Evolutionary conservation across 2,797 vertebrate species (phyloP).

Genomic region (Anolis apletophallus): DNA sequence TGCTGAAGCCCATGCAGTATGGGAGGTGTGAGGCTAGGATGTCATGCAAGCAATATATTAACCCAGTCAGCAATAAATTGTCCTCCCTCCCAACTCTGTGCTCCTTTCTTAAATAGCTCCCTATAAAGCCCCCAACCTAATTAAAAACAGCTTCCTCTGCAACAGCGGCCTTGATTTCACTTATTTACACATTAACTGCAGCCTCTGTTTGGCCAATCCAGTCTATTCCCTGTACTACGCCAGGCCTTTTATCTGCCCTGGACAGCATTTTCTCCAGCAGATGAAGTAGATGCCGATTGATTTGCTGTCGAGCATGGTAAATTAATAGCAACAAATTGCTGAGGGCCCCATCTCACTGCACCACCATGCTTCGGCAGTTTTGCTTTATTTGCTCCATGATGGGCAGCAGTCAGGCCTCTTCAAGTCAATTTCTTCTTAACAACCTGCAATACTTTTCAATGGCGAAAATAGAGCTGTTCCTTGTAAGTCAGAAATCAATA

Average conservation of each 20-base stretch:
- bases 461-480: slow-evolving; percentile 90
- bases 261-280: slow-evolving; percentile 87
- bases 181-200: slow-evolving; percentile 88
- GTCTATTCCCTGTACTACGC: slow-evolving; percentile 78
- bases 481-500: slow-evolving; percentile 98
- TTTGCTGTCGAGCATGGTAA: slow-evolving; percentile 89
- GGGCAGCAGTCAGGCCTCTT: slow-evolving; percentile 88
- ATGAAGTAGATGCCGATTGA: slow-evolving; percentile 88
- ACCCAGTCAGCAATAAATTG: slow-evolving; percentile 74
- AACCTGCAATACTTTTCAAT: slow-evolving; percentile 89
- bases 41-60: slow-evolving; percentile 66
- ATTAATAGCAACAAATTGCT: slow-evolving; percentile 92
- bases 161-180: slow-evolving; percentile 83
- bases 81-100: slow-evolving; percentile 64
- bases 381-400: slow-evolving; percentile 89
- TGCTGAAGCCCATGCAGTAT: slow-evolving; percentile 62
- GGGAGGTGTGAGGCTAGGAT: slow-evolving; percentile 61
- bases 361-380: slow-evolving; percentile 86
- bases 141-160: slow-evolving; percentile 85
- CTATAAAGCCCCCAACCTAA: slow-evolving; percentile 81
- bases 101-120: slow-evolving; percentile 78
- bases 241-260: slow-evolving; percentile 85
- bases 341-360: slow-evolving; percentile 85
- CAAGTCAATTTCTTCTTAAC: slow-evolving; percentile 97
- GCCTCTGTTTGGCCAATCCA: slow-evolving; percentile 80